phyloP scores from a whole-genome alignment of 2,888 invertebrate species.

The Drosophila phalerata region DNA sequence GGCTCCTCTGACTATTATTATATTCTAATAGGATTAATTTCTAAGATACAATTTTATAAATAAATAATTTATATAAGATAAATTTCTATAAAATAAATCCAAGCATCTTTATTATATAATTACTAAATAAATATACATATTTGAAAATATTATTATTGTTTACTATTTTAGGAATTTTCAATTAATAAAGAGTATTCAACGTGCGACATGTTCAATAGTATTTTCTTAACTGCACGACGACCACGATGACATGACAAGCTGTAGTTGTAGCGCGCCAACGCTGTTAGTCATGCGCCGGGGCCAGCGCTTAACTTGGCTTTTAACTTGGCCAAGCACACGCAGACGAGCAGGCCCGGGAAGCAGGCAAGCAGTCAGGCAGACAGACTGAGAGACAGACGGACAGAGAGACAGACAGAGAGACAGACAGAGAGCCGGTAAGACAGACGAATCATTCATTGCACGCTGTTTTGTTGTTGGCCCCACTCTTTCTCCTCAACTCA shows the following conservation, averaged over 20 bases:
- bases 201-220: constrained; percentile 1
- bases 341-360: constrained; percentile 41
- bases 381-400: constrained; percentile 16
- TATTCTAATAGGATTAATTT: too few species aligned
- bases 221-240: constrained; percentile 61
- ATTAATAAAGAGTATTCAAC: constrained; percentile 25
- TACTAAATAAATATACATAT: too few species aligned
- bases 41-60: too few species aligned
- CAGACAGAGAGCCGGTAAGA: constrained; percentile 32
- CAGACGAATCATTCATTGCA: constrained; percentile 74
- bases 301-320: constrained; percentile 75
- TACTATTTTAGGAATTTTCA: too few species aligned
- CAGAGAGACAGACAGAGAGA: constrained; percentile 16
- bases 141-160: too few species aligned
- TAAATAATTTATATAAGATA: too few species aligned
- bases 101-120: too few species aligned
- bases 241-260: constrained; percentile 74
- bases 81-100: too few species aligned
- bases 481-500: background rate
- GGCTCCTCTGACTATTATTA: too few species aligned
- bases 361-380: constrained; percentile 19
- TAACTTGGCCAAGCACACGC: constrained; percentile 56
- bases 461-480: constrained; percentile 34
- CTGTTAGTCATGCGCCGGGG: constrained; percentile 76
- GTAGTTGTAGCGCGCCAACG: constrained; percentile 72